Conservation (phyloP, 2,797 vertebrate species). For the Nothura maculosa region DNA sequence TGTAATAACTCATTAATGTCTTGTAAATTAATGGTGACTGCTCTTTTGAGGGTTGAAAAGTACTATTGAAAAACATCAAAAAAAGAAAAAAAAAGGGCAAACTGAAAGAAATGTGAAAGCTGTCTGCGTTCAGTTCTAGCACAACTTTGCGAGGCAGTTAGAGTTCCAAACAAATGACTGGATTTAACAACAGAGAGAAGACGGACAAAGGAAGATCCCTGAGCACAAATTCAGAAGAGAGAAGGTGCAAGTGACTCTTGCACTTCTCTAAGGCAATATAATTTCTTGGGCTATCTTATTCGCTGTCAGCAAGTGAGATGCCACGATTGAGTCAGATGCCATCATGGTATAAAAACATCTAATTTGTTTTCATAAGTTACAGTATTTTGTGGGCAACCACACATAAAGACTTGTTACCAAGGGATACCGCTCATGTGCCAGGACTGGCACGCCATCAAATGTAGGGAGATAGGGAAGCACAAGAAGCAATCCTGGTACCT, state of each 20-base stretch:
- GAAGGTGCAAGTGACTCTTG: conserved; percentile 6
- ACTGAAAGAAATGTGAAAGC: not conserved
- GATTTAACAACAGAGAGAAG: not conserved
- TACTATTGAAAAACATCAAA: not conserved
- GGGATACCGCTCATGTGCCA: conserved; percentile 69
- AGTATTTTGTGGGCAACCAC: conserved; percentile 71
- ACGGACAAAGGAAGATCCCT: not conserved
- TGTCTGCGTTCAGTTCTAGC: not conserved
- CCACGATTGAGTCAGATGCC: conserved; percentile 60
- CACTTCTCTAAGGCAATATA: not conserved
- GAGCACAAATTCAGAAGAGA: conserved; percentile 16
- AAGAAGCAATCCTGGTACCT: conserved; percentile 69
- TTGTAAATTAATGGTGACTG: not conserved
- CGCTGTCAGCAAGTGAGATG: conserved; percentile 62
- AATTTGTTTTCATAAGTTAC: conserved; percentile 78
- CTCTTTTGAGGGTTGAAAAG: not conserved
- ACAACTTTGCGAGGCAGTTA: not conserved
- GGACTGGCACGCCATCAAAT: conserved; percentile 74
- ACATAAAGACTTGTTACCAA: conserved; percentile 72
- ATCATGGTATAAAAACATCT: conserved; percentile 65
- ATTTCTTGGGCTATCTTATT: conserved; percentile 33
- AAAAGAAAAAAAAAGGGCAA: not conserved
- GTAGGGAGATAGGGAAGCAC: conserved; percentile 61
- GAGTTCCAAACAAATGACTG: not conserved
- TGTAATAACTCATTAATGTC: not conserved